A percentile compares a stretch with the other conserved stretches of the same genome.
Evolutionary conservation across 2,797 vertebrate genomes (phyloP).

Genomic region (Pseudomugil tenellus): DNA sequence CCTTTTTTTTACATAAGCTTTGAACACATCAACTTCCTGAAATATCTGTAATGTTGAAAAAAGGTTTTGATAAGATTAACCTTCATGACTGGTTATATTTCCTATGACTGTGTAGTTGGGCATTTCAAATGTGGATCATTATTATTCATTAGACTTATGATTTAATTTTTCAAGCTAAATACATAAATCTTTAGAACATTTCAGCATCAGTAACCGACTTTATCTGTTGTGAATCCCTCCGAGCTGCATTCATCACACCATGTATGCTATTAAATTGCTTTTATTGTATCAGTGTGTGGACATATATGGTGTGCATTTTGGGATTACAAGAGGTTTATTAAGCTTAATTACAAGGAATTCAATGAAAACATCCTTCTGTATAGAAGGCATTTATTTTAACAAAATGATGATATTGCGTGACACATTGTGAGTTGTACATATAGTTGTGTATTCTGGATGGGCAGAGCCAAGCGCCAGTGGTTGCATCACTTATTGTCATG

Average conservation of each 20-base stretch:
- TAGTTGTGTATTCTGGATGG: background rate
- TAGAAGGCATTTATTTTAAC: background rate
- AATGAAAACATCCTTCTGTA: background rate
- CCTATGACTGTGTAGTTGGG: slow-evolving; percentile 3
- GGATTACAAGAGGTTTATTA: background rate
- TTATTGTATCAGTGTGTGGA: no score
- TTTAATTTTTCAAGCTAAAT: slow-evolving; percentile 8
- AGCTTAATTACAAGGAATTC: background rate
- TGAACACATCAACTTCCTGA: slow-evolving; percentile 30
- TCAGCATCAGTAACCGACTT: slow-evolving; percentile 16
- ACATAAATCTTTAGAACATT: slow-evolving; percentile 15
- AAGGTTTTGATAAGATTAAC: slow-evolving; percentile 27
- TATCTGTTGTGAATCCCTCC: background rate
- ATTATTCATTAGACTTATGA: background rate
- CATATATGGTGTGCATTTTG: no score
- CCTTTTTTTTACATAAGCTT: slow-evolving; percentile 34
- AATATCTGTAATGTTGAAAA: slow-evolving; percentile 12
- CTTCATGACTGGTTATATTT: slow-evolving; percentile 26
- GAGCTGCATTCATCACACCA: background rate
- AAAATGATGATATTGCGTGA: background rate
- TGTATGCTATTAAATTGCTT: background rate
- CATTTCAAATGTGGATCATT: slow-evolving; percentile 3
- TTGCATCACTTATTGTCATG: background rate
- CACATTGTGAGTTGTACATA: background rate
- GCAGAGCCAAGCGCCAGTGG: background rate